Evolutionary conservation across 1,140 invertebrate species (phyloP), one percentile per base, ranked within the genome.

Genomic region (Drosophila sp.): DNA sequence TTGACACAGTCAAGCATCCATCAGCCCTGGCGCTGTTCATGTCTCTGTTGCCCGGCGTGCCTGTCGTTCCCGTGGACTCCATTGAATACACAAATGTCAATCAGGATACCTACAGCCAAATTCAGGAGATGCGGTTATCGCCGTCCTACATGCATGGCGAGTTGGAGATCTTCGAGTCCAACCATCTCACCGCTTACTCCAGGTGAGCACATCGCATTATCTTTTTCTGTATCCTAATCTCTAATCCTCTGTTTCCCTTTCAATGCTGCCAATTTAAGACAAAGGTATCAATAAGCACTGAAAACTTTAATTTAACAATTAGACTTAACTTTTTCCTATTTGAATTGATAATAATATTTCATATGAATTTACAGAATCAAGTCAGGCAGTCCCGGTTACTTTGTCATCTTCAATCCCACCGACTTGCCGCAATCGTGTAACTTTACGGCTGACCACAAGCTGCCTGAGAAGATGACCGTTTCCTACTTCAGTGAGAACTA

Each of bases 31-130:
- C 95, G 56, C 94, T 94, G 34, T 93, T 97, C 73, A 94, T 94
- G 6, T 93, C 96, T 64, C 90, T 97, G 11, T 89, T 97, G 40
- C 95, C 95, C 0, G 97, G 96, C 1, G 95, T 95, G 0, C 94
- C 96, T 0, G 93, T 97, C 45, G 91, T 93, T 86, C 94, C 91
- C 89, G 93, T 93, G 83, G 94, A 92, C 91, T 95, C 93, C 90
- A 84, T 92, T 45, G 79, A 73, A 3, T 92, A 84, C 29, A 54
- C 69, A 0, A 87, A 86, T 27, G 72, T 91, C 7, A 67, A 34
- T 2, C 45, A 76, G 40, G 53, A 66, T 4, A 81, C 69, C 40
- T 86, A 76, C 53, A 83, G 87, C 34, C 84, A 92, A 45, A 80
- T 95, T 8, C 59, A 93, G 5, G 78, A 92, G 21, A 77, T 93